Evolutionary conservation across 1,140 invertebrate species (phyloP).

Genomic region (Ctenoplectra terminalis): DNA sequence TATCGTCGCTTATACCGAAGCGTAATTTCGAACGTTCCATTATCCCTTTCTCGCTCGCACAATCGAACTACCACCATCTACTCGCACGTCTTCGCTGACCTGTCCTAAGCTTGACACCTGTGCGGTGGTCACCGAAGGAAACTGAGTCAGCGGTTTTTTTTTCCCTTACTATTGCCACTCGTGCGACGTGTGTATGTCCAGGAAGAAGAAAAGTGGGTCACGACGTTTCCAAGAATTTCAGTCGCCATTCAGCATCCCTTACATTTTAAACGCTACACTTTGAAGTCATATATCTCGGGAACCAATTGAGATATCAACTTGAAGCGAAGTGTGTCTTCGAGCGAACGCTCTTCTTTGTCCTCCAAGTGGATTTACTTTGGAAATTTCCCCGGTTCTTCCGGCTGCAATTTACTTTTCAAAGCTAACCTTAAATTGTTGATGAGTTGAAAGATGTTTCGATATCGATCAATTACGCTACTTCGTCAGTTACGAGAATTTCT

Average conservation of each 20-base stretch:
- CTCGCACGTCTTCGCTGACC: constrained; percentile 4
- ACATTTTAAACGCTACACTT: constrained; percentile 15
- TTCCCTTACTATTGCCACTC: not conserved
- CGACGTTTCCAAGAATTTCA: constrained; percentile 16
- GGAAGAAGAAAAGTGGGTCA: constrained; percentile 21
- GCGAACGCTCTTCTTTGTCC: not conserved
- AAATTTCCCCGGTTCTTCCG: not conserved
- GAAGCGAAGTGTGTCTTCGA: not conserved
- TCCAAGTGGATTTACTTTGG: constrained; percentile 20
- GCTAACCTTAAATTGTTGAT: not conserved
- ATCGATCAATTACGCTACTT: not conserved
- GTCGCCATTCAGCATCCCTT: constrained; percentile 12
- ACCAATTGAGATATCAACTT: constrained; percentile 18
- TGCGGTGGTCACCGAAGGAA: not conserved
- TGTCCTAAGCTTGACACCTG: constrained; percentile 24
- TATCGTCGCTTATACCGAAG: not conserved
- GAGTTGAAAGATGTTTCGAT: not conserved
- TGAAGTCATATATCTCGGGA: not conserved
- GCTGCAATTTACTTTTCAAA: not conserved
- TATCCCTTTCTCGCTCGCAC: not conserved
- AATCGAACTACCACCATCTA: not conserved
- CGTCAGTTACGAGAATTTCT: not conserved
- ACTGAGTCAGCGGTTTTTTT: constrained; percentile 22
- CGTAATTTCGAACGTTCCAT: constrained; percentile 12
- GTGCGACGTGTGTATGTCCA: not conserved